Base-by-base conservation (phyloP, 2,797 vertebrate species). In the Syndactyla subalaris region DNA sequence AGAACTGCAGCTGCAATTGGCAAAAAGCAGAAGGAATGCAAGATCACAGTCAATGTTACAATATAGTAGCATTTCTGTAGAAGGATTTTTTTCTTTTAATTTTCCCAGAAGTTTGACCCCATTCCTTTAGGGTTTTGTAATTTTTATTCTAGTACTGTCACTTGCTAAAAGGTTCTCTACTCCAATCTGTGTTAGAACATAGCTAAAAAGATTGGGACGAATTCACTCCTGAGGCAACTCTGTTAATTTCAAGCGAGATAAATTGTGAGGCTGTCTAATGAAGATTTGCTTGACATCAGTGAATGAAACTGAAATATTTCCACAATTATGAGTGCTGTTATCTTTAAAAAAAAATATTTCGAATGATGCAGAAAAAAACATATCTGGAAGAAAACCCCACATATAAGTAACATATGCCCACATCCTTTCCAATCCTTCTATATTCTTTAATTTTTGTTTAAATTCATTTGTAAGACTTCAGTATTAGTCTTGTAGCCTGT, bases 381-480 rank as follows among this genome's bases (percentile, higher is more conserved):
- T 49, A n/a, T 39, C 63, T 76, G 38, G 45, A 88, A 61, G 13
- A 88, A n/a, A 43, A 68, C 51, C 62, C 2, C 6, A 39, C 1
- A 4, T 12, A 6, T 8, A 6, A 51, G 4, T 49, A 36, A 59
- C 7, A 18, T 26, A 17, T 0, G 1, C 3, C 14, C 6, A 15
- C 6, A 68, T 52, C 9, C 5, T 22, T 79, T 74, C 18, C 10
- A 59, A 62, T 45, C 4, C 1, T 10, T 6, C 20, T 51, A 20
- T 48, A 24, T 48, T 38, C 16, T 84, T 58, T 45, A 57, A 29
- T 34, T 88, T 93, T 83, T 54, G n/a, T 19, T 48, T 70, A 34
- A 8, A 34, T 11, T 21, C 67, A 57, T 12, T 45, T 10, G 4
- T 18, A 67, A 14, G 16, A 39, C 5, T 87, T 86, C 6, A 72